Percentiles rank a stretch among this genome's conserved stretches.
These are phyloP conservation scores for Argopecten irradians DNA, from an alignment of 1,140 invertebrate genomes.

Conservation along the genomic window DNA sequence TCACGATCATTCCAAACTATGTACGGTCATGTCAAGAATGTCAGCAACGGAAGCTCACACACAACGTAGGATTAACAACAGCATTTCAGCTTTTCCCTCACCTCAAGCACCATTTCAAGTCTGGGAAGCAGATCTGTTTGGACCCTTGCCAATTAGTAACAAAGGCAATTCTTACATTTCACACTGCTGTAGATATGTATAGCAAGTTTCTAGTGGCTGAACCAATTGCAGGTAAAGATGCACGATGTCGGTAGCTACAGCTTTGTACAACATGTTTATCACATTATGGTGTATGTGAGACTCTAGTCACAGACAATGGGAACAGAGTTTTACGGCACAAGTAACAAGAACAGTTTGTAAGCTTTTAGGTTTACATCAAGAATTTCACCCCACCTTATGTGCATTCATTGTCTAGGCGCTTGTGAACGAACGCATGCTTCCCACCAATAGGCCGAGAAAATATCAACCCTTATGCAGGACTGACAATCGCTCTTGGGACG, in stretches of 20 bases:
- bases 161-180: constrained; percentile 32
- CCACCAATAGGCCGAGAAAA: not conserved
- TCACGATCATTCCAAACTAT: not conserved
- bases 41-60: no score
- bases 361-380: constrained; percentile 2
- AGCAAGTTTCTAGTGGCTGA: constrained; percentile 15
- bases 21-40: constrained; percentile 34
- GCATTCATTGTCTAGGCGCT: constrained; percentile 45
- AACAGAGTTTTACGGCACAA: constrained; percentile 27
- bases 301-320: constrained; percentile 32
- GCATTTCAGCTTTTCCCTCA: constrained; percentile 19
- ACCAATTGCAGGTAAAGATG: constrained; percentile 25
- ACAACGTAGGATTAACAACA: constrained; percentile 5
- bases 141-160: constrained; percentile 21
- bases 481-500: constrained; percentile 13
- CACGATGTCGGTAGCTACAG: constrained; percentile 25
- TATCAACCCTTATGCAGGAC: constrained; percentile 19
- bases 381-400: constrained; percentile 35
- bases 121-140: constrained; percentile 31
- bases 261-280: constrained; percentile 28
- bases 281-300: constrained; percentile 34
- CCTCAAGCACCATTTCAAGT: constrained; percentile 35
- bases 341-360: constrained; percentile 34
- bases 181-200: constrained; percentile 34
- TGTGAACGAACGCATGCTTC: constrained; percentile 33